Conservation (phyloP, 2,113 vertebrate species). For the Todiramphus chloris region DNA sequence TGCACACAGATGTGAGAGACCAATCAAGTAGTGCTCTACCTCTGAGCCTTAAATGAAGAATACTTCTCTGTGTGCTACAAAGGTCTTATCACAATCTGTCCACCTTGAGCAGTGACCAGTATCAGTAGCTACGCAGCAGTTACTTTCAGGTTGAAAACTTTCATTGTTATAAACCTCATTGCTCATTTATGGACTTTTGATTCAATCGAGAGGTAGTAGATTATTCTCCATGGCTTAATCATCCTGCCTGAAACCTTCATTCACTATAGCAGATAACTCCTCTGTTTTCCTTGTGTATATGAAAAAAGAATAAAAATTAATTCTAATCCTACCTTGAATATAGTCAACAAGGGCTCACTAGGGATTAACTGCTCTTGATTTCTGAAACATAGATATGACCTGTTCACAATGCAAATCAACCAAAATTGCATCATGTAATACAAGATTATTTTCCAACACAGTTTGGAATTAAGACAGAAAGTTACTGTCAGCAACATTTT, state of each 20-base stretch:
- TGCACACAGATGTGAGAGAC: background rate
- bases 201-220: background rate
- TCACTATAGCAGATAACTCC: background rate
- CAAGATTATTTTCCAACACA: background rate
- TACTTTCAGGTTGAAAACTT: background rate
- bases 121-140: background rate
- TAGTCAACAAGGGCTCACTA: background rate
- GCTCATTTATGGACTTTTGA: background rate
- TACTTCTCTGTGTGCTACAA: background rate
- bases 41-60: background rate
- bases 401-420: background rate
- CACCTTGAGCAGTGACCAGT: background rate
- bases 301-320: background rate
- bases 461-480: constrained; percentile 32
- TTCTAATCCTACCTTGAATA: background rate
- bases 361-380: background rate
- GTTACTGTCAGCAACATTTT: constrained; percentile 1
- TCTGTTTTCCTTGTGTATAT: background rate
- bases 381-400: background rate
- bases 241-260: background rate
- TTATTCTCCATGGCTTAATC: background rate
- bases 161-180: background rate
- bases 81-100: background rate
- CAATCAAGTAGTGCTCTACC: background rate
- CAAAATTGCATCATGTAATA: background rate